Evolutionary conservation across 2,113 vertebrate species (phyloP), one percentile per base, ranked within the genome.

Genomic region (Actenoides hombroni): DNA sequence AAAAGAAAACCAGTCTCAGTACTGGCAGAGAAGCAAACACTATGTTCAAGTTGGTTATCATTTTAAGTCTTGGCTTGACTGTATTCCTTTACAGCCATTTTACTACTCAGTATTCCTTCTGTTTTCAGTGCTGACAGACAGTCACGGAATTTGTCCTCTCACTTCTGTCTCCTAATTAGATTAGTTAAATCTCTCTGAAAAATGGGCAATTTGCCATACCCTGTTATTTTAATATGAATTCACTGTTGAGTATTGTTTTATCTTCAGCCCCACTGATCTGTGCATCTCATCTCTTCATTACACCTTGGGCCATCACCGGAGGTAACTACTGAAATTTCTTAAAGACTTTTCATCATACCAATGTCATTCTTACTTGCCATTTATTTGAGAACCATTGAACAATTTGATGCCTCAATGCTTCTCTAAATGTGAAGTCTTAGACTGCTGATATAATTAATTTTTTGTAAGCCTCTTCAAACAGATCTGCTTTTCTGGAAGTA

Each of bases 161-260:
- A 35, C 17, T 92, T 86, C 44, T 92, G 10, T 57, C 33, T 71
- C 51, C 53, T 91, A 81, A 92, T 90, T 90, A 86, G 39, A 92
- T 83, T 75, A 88, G n/a, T 63, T 78, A 80, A 90, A 87, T 85
- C 54, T 85, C 37, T 86, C 53, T 64, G 81, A 82, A 86, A 93
- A 95, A 13, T 24, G 94, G 77, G 78, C 42, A 65, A 26, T 76
- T 44, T 61, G 53, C 70, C 77, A 65, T 31, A 49, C 12, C 20
- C 46, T 85, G 33, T 67, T 68, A 76, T 86, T 90, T 92, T 93
- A 94, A 83, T 74, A 90, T 86, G n/a, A 93, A 76, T 89, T 92
- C 78, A 53, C 28, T 83, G 24, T 84, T 84, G 80, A 53, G 28
- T 70, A 76, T 75, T 80, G 13, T 17, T 90, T 92, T 83, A 73